Conservation (phyloP, 2,797 vertebrate genomes). For the Podarcis siculus region DNA sequence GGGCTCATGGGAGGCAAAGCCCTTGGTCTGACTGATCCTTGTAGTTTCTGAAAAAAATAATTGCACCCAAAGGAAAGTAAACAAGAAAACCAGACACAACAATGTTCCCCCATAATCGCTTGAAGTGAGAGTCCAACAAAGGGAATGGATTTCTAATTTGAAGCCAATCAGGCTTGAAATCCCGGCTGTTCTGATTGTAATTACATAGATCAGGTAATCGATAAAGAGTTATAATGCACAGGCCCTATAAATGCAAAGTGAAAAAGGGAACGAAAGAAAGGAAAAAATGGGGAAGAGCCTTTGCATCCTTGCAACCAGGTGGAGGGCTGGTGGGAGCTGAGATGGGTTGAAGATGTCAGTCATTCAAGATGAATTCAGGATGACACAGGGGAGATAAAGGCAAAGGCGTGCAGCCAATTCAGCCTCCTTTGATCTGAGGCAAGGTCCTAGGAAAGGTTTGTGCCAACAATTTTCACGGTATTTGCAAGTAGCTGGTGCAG, state of each 20-base stretch:
- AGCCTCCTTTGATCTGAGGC: background rate
- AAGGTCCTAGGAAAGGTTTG: background rate
- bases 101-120: constrained; percentile 45
- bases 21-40: background rate
- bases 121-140: constrained; percentile 53
- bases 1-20: background rate
- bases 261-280: background rate
- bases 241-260: constrained; percentile 7
- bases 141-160: constrained; percentile 79
- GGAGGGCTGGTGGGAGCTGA: background rate
- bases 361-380: background rate
- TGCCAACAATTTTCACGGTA: background rate
- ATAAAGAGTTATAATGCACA: constrained; percentile 58
- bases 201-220: constrained; percentile 72
- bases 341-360: background rate
- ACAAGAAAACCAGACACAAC: constrained; percentile 40
- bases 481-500: background rate
- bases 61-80: constrained; percentile 14
- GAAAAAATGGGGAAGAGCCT: background rate
- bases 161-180: constrained; percentile 79
- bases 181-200: constrained; percentile 67
- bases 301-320: background rate
- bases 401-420: background rate
- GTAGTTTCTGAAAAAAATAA: background rate
- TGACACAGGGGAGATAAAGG: background rate